Conservation (phyloP, 2,797 vertebrate genomes). For the Pantherophis vulpinus region DNA sequence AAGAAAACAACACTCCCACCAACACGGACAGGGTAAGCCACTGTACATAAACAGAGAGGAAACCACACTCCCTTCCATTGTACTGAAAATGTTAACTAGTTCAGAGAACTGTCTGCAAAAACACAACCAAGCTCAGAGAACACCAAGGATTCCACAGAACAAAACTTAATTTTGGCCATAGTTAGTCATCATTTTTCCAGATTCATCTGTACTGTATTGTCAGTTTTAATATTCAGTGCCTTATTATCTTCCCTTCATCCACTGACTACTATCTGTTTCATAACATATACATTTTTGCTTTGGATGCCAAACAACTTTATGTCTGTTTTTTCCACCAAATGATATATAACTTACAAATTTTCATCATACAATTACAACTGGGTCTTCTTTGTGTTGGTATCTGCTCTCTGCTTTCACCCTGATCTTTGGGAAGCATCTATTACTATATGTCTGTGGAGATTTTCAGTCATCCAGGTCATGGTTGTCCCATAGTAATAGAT, state of each 20-base stretch:
- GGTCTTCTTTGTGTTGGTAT: background rate
- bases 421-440: background rate
- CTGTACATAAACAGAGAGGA: background rate
- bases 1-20: background rate
- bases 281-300: background rate
- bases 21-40: background rate
- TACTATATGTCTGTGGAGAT: background rate
- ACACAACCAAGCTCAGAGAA: background rate
- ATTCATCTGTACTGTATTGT: background rate
- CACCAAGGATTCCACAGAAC: background rate
- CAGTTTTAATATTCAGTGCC: background rate
- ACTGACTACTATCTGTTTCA: background rate
- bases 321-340: background rate
- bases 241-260: background rate
- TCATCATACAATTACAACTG: background rate
- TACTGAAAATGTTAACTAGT: background rate
- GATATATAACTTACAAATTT: background rate
- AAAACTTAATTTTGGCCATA: background rate
- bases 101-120: background rate
- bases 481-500: no score
- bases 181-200: background rate
- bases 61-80: background rate
- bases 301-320: background rate
- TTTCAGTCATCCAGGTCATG: no score
- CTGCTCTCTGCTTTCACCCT: background rate